Evolutionary conservation across 2,888 invertebrate genomes (phyloP).

Genomic region (Rotaria macrura): DNA sequence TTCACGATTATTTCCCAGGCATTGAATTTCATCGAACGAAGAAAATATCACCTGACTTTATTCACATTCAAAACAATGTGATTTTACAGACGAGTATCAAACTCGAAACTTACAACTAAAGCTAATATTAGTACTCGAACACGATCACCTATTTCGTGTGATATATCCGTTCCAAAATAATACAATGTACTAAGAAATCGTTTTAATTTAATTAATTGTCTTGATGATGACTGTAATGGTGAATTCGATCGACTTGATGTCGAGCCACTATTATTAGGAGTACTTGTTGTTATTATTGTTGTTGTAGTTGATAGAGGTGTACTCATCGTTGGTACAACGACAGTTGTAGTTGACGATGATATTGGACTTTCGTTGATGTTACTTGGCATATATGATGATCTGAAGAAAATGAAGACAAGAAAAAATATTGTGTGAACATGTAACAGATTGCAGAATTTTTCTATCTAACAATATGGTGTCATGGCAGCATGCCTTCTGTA

Average conservation of each 20-base stretch:
- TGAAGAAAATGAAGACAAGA: background rate
- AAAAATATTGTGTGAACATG: background rate
- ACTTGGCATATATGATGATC: background rate
- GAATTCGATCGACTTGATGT: background rate
- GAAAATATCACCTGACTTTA: too few relatives aligned
- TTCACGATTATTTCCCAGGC: too few relatives aligned
- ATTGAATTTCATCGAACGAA: too few relatives aligned
- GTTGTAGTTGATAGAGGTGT: background rate
- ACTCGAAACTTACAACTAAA: conserved; percentile 63
- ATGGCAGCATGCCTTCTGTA: too few relatives aligned
- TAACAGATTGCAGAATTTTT: background rate
- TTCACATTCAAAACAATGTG: too few relatives aligned
- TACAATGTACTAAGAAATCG: conserved; percentile 78
- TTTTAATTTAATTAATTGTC: conserved; percentile 62
- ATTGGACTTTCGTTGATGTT: background rate
- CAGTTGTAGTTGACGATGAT: background rate
- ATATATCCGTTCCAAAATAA: conserved; percentile 77
- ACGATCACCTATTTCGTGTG: conserved; percentile 72
- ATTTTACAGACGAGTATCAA: too few relatives aligned
- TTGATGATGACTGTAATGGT: conserved; percentile 35
- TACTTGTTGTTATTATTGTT: background rate
- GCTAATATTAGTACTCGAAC: conserved; percentile 72
- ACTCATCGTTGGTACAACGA: too few relatives aligned
- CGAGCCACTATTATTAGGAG: background rate
- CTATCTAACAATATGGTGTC: too few relatives aligned